Percentiles rank a stretch among this genome's conserved stretches.
Conservation (phyloP, 1,140 invertebrate genomes). For the Fopius arisanus region DNA sequence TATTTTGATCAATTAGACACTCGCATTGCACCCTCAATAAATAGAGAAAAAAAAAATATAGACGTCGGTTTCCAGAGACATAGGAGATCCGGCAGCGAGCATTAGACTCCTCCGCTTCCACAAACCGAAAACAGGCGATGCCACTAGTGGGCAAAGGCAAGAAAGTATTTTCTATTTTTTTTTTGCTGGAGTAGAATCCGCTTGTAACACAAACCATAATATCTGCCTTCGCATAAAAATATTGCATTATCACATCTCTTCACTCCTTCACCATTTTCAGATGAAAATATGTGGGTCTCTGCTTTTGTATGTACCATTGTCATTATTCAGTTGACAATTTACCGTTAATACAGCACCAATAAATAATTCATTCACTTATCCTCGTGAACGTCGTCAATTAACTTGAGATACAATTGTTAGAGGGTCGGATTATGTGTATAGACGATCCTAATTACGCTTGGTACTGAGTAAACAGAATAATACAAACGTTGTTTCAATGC, state of each 20-base stretch:
- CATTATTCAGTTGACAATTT: not conserved
- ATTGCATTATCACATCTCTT: not conserved
- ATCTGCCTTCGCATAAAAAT: not conserved
- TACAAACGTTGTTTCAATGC: not conserved
- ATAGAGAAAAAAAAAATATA: conserved; percentile 25
- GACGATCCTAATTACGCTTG: conserved; percentile 4
- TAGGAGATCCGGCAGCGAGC: conserved; percentile 57
- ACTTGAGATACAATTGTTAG: not conserved
- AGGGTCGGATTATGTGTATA: not conserved
- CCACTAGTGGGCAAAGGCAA: conserved; percentile 59
- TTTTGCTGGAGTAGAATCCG: not conserved
- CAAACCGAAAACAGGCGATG: conserved; percentile 58
- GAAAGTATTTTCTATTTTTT: conserved; percentile 28
- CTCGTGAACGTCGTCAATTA: not conserved
- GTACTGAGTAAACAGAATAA: conserved; percentile 3
- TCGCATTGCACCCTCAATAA: not conserved
- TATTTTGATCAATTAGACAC: not conserved
- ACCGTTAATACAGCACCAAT: not conserved
- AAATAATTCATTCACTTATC: not conserved
- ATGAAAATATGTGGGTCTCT: not conserved
- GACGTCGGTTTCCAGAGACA: conserved; percentile 54
- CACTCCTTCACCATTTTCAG: not conserved
- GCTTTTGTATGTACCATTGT: not conserved
- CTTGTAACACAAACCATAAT: not conserved
- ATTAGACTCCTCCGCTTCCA: conserved; percentile 61